Base-by-base conservation (phyloP, 2,888 invertebrate species). In the Cryptocephalus moraei region DNA sequence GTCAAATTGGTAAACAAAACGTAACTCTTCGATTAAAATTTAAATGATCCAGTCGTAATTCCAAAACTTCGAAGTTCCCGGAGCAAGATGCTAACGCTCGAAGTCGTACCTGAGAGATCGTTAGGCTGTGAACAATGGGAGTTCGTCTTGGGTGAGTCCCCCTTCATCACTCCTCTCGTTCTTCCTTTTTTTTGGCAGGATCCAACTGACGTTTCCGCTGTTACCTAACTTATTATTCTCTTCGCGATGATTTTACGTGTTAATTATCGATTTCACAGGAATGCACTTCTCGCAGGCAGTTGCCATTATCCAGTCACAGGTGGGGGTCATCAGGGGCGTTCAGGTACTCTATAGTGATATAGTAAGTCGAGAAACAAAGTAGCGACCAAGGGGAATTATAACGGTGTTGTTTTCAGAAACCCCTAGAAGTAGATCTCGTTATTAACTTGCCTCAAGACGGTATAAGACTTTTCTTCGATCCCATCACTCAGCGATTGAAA, bases 271-370 rank as follows among this genome's bases (percentile, higher is more conserved):
- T 36, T 48, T 53, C 49, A 42, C 32, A 90, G 96, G 96, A 64
- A 96, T 95, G 95, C 94, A 95, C 77, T 94, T 96, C 77, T 92
- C 93, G 59, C 95, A 96, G 74, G 90, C 94, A 57, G 92, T 96
- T 64, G 89, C 93, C 63, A 93, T 95, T 64, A 87, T 96, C 66
- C 94, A 94, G 73, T 89, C 91, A 54, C 94, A 95, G 80, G 92
- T 95, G 71, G 90, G 92, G 61, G 82, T 88, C 64, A 92, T 96
- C 64, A 85, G 92, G 75, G 91, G 91, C 56, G 93, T 95, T 56
- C 92, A 96, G 80, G 92, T 96, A 61, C 82, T 94, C 61, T 96
- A 96, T 76, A 94, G 91, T 72, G 94, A 95, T 74, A 83, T 85
- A 77, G 92, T 92, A 69, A 77, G 77, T 22, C 22, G 22, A 22